phyloP scores from a whole-genome alignment of 2,113 vertebrate genomes.

The Halichoeres trimaculatus region DNA sequence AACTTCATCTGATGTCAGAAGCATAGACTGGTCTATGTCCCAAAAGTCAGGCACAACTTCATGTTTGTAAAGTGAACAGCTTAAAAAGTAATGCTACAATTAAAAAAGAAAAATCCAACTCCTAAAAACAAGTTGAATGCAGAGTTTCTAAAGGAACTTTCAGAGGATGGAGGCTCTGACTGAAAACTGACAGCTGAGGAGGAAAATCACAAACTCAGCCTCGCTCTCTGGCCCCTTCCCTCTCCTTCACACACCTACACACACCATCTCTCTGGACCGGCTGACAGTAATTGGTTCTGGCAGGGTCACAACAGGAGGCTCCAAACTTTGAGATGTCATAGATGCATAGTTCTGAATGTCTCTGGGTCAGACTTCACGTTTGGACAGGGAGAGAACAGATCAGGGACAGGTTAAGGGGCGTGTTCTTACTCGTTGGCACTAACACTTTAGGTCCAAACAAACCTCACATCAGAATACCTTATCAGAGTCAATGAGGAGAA shows the following conservation, averaged over 20 bases:
- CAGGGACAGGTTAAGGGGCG: too few relatives aligned
- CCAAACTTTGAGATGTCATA: constrained; percentile 42
- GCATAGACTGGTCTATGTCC: too few relatives aligned
- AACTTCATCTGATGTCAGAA: too few relatives aligned
- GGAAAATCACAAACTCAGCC: constrained; percentile 48
- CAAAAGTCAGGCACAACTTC: constrained; percentile 82
- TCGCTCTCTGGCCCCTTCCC: constrained; percentile 20
- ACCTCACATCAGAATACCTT: too few relatives aligned
- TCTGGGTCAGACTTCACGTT: background rate
- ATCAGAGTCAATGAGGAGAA: background rate
- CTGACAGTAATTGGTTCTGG: constrained; percentile 63
- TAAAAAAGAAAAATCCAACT: constrained; percentile 26
- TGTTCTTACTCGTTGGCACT: too few relatives aligned
- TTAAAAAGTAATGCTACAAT: constrained; percentile 55
- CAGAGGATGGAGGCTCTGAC: constrained; percentile 66
- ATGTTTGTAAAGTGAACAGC: constrained; percentile 77
- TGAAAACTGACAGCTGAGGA: constrained; percentile 62
- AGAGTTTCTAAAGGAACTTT: background rate
- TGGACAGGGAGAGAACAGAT: too few relatives aligned
- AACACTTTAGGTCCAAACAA: too few relatives aligned
- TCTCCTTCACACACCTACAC: constrained; percentile 61
- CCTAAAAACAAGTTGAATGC: constrained; percentile 69
- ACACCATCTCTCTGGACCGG: constrained; percentile 36
- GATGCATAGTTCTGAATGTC: constrained; percentile 42
- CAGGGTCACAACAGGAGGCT: constrained; percentile 38